Percentiles rank a stretch among this genome's conserved stretches.
phyloP scores from a whole-genome alignment of 2,113 vertebrate species.

The Apodemus sylvaticus region DNA sequence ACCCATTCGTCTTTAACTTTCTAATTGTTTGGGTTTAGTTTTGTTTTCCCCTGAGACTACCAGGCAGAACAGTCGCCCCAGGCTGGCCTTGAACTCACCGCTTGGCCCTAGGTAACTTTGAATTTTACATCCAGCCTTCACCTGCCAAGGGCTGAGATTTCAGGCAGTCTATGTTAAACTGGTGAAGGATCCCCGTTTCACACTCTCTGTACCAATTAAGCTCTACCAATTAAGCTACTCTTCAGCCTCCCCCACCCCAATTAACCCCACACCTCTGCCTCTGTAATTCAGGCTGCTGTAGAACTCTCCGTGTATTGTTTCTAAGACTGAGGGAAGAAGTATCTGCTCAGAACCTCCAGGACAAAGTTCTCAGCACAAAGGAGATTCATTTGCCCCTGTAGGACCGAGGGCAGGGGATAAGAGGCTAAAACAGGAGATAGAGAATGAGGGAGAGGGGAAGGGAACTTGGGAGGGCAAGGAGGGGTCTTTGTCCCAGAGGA shows the following conservation, averaged over 20 bases:
- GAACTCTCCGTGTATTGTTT: not conserved
- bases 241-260: too few species aligned
- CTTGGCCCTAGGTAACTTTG: not conserved
- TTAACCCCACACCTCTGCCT: not conserved
- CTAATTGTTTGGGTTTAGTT: too few species aligned
- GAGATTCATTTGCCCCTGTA: not conserved
- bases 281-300: not conserved
- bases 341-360: not conserved
- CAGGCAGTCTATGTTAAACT: too few species aligned
- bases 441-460: not conserved
- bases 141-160: not conserved
- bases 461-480: not conserved
- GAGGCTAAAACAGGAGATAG: not conserved
- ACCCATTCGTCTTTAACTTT: not conserved
- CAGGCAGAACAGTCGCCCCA: too few species aligned
- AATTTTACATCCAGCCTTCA: too few species aligned
- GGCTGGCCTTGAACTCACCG: not conserved
- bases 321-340: not conserved
- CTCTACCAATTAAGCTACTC: not conserved
- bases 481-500: not conserved
- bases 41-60: not conserved
- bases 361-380: not conserved
- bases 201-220: too few species aligned
- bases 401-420: not conserved
- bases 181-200: not conserved